These are phyloP conservation scores for Drosophila grimshawi DNA, from an alignment of 1,140 invertebrate species.

Conservation along the genomic window DNA sequence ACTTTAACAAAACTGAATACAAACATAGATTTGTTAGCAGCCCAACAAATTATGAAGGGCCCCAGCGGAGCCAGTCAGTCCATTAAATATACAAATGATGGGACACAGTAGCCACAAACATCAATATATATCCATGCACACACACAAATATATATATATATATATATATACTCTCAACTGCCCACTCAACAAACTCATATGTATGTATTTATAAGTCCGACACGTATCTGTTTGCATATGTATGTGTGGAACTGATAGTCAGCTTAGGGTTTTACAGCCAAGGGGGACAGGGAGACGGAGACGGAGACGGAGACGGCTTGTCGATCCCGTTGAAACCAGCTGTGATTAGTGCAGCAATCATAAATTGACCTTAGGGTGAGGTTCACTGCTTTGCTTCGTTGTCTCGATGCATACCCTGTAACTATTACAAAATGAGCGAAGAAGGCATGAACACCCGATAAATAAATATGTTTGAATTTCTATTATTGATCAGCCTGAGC, in stretches of 20 bases:
- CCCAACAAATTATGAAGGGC: conserved; percentile 11
- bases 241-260: conserved; percentile 11
- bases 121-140: no score
- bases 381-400: conserved; percentile 21
- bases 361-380: conserved; percentile 66
- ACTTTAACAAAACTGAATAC: conserved; percentile 36
- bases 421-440: not conserved
- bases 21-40: conserved; percentile 14
- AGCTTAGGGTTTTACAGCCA: conserved; percentile 5
- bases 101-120: conserved; percentile 16
- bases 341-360: conserved; percentile 76
- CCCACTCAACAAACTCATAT: conserved; percentile 11
- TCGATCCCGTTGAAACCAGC: conserved; percentile 52
- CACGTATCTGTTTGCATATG: conserved; percentile 8
- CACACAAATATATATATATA: not conserved
- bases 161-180: conserved; percentile 2
- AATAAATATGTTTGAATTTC: not conserved
- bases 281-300: not conserved
- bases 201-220: not conserved
- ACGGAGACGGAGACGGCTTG: conserved; percentile 23
- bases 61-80: not conserved
- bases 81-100: not conserved
- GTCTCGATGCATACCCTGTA: not conserved
- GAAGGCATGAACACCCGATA: not conserved
- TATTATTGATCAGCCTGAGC: no score